phyloP scores from a whole-genome alignment of 1,140 invertebrate species.

The Mya arenaria region DNA sequence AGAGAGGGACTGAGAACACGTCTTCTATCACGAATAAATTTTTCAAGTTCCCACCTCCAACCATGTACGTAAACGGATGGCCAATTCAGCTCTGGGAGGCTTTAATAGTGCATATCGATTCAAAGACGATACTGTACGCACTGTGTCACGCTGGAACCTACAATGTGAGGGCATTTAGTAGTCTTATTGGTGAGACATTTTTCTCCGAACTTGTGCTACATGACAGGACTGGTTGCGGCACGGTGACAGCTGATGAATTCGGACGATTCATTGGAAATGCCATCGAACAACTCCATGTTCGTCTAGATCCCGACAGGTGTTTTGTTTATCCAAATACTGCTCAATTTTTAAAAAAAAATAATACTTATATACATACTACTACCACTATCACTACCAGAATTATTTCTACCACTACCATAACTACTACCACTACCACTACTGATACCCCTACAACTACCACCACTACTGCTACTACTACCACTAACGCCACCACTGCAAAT shows the following conservation, averaged over 20 bases:
- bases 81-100: conserved; percentile 28
- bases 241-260: conserved; percentile 7
- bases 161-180: conserved; percentile 30
- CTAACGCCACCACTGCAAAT: no score
- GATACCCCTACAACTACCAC: no score
- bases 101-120: neutral
- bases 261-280: neutral
- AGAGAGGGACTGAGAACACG: neutral
- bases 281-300: conserved; percentile 1
- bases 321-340: no score
- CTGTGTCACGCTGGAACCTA: conserved; percentile 1
- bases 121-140: conserved; percentile 5
- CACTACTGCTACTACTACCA: no score
- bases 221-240: neutral
- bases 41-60: conserved; percentile 2
- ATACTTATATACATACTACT: no score
- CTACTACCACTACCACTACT: no score
- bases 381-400: no score
- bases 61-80: conserved; percentile 1
- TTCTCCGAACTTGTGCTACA: conserved; percentile 13
- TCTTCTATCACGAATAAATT: neutral
- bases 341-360: no score
- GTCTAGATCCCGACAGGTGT: conserved; percentile 19
- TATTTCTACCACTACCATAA: no score
- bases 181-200: conserved; percentile 27